Evolutionary conservation across 2,113 vertebrate species (phyloP).

Genomic region (Vimba vimba): DNA sequence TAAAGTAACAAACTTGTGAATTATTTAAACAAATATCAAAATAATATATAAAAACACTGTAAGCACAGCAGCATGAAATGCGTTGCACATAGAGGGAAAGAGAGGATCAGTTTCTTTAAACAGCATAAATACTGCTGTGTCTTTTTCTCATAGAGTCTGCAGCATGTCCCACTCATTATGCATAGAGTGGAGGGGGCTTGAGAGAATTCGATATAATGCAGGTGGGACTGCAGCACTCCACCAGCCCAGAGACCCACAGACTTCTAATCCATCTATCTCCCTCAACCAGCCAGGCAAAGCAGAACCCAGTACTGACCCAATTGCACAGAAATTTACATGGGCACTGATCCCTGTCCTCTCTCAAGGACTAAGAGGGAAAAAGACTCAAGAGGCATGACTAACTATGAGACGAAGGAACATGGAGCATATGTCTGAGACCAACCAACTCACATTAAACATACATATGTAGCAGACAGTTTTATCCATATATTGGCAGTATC

Average conservation of each 20-base stretch:
- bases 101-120: background rate
- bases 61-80: background rate
- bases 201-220: slow-evolving; percentile 23
- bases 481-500: background rate
- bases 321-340: slow-evolving; percentile 39
- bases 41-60: background rate
- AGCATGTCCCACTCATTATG: slow-evolving; percentile 38
- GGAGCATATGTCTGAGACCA: background rate
- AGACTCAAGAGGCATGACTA: slow-evolving; percentile 1
- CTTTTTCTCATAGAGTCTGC: slow-evolving; percentile 17
- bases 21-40: background rate
- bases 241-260: slow-evolving; percentile 35
- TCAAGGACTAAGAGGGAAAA: slow-evolving; percentile 5
- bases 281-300: slow-evolving; percentile 38
- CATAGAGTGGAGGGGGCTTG: background rate
- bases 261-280: slow-evolving; percentile 59
- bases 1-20: background rate
- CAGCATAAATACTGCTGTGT: background rate
- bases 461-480: background rate
- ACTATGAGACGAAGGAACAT: background rate
- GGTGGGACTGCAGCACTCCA: slow-evolving; percentile 40
- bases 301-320: slow-evolving; percentile 45
- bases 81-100: background rate
- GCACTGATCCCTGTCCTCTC: slow-evolving; percentile 32
- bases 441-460: slow-evolving; percentile 4